Percentiles rank a stretch among this genome's conserved stretches.
phyloP scores from a whole-genome alignment of 2,113 vertebrate species.

The Synchiropus splendidus region DNA sequence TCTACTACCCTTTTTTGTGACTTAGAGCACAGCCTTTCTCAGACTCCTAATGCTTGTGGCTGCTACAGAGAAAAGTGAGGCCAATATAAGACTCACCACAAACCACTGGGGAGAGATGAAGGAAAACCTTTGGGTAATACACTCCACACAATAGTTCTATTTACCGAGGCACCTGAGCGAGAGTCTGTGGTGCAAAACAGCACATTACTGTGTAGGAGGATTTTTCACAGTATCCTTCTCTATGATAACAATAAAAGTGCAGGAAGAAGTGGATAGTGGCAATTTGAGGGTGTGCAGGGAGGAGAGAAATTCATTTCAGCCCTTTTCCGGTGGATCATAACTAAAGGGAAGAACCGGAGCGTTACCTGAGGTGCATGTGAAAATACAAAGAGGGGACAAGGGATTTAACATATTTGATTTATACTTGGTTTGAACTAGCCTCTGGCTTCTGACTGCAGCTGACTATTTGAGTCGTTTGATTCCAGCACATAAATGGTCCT shows the following conservation, averaged over 20 bases:
- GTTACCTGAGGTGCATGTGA: no score
- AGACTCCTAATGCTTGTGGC: constrained; percentile 17
- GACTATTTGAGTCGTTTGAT: no score
- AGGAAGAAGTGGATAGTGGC: constrained; percentile 18
- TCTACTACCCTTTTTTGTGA: background rate
- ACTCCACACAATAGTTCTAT: constrained; percentile 52
- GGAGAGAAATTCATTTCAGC: background rate
- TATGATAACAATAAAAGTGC: constrained; percentile 24
- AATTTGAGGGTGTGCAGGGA: constrained; percentile 15
- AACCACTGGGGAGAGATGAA: constrained; percentile 34
- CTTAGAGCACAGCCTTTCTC: constrained; percentile 1
- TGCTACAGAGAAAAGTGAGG: constrained; percentile 24
- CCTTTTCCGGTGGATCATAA: constrained; percentile 13
- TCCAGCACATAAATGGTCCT: no score
- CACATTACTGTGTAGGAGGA: constrained; percentile 45
- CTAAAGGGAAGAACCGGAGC: background rate
- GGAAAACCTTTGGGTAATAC: constrained; percentile 48
- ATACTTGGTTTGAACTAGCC: no score
- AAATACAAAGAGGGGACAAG: no score
- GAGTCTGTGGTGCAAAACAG: constrained; percentile 33
- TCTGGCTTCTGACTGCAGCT: no score
- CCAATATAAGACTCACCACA: constrained; percentile 29
- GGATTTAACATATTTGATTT: no score
- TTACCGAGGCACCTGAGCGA: constrained; percentile 45
- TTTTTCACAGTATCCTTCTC: constrained; percentile 20